These are phyloP conservation scores for Holothuria glaberrima DNA, from an alignment of 35 echinoderm and acorn worm genomes.

Conservation along the genomic window DNA sequence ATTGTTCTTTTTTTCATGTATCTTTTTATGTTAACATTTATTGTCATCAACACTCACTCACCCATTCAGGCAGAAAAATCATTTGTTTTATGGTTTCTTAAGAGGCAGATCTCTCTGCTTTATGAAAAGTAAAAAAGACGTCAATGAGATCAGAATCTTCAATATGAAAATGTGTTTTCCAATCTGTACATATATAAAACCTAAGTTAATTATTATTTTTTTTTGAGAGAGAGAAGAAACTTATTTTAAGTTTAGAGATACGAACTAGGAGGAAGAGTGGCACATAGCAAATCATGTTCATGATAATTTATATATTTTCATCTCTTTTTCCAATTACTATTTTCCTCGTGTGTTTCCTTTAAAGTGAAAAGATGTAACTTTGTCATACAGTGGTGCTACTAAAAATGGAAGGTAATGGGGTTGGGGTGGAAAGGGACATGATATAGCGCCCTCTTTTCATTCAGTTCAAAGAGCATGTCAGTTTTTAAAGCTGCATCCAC, in stretches of 20 bases:
- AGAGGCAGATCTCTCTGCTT: constrained; percentile 22
- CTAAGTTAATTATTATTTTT: constrained; percentile 34
- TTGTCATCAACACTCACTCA: neutral
- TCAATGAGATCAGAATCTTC: neutral
- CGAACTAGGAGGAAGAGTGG: no score
- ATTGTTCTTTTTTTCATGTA: no score
- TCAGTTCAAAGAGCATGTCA: constrained; percentile 1
- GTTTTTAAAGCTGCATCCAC: neutral
- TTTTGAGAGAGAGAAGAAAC: no score
- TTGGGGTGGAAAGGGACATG: neutral
- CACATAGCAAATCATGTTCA: no score
- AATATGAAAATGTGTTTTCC: constrained; percentile 4
- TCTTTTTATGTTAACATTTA: no score
- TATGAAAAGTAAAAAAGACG: neutral
- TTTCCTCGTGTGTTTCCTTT: constrained; percentile 1
- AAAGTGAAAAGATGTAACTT: neutral
- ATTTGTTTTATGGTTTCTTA: constrained; percentile 2
- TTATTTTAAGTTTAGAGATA: no score
- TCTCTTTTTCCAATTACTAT: neutral
- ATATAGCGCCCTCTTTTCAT: neutral
- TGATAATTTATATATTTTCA: neutral
- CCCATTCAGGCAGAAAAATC: neutral
- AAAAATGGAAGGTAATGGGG: neutral
- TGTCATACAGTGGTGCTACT: constrained; percentile 33
- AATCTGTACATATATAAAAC: constrained; percentile 42